Evolutionary conservation across 2,888 invertebrate species (phyloP), one percentile per base, ranked within the genome.

Genomic region (Gryllus longicercus): DNA sequence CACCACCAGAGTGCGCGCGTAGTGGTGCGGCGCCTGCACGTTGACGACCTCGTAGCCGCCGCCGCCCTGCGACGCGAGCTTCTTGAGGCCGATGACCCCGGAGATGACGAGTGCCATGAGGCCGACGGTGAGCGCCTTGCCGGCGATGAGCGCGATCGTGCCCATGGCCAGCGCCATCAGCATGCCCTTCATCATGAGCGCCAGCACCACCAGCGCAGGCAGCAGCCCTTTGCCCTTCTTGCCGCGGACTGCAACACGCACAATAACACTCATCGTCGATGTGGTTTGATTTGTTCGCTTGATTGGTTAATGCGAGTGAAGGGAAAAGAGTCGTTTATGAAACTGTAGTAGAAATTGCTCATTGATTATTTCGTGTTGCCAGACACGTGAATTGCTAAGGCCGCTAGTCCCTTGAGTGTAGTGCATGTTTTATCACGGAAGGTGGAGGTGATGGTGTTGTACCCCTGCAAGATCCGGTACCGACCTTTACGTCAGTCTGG

Each of bases 111-210:
- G 88, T 0, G 95, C 94, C 90, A 95, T 93, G 80, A 95, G 86
- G 2, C 93, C 94, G 0, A 95, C 93, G 92, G 95, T 93, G 23
- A 95, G 86, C 0, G 95, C 95, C 86, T 95, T 95, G 12, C 95
- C 95, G 14, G 95, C 95, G 63, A 95, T 88, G 77, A 94, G 88
- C 0, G 95, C 95, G 2, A 95, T 87, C 0, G 92, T 94, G 18
- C 94, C 94, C 79, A 94, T 87, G 18, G 92, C 94, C 89, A 90
- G 63, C 16, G 14, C 16, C 63, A 63, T 11, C 10, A 63, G 14
- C 63, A 63, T 18, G n/a, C 63, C 91, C 88, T 90, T 90, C 89
- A 90, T 89, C 83, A 90, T 87, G 38, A 88, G 87, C 16, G 88
- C 90, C 25, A 93, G 83, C 38, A 94, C 85, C 81, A 93, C 79